Base-by-base conservation (phyloP, 2,888 invertebrate genomes). In the Sesia bembeciformis region DNA sequence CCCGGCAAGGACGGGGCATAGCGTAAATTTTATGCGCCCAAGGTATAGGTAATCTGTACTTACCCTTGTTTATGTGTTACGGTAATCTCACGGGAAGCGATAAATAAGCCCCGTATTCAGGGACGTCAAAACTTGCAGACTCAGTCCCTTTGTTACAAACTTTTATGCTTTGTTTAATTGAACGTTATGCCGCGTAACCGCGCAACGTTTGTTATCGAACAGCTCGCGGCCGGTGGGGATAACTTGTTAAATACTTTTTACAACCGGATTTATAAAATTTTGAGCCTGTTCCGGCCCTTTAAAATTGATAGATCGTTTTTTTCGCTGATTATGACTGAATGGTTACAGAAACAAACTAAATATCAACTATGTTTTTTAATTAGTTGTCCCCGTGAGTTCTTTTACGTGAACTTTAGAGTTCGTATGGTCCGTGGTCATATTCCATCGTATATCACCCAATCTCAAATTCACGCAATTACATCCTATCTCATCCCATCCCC, bases 111-210 rank as follows among this genome's bases (percentile, higher is more conserved):
- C 60, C 58, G 67, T 67, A 66, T 67, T 67, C 65, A 61, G 61
- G 52, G 60, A 65, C 62, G 71, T 73, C 69, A 70, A 61, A 74
- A 74, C 68, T 73, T 73, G 65, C 65, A 65, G 61, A 64, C 59
- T 62, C 67, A 61, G 62, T 68, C 67, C 64, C 69, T 75, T 76
- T 74, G 76, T 76, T 69, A 63, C 57, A 58, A 72, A 74, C 69
- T 75, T 76, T 74, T 74, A 71, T 63, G 70, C 65, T 68, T 67
- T 72, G 70, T 71, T 66, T 74, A 76, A 76, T 74, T 76, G 71
- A 70, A 66, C 60, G 57, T 59, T 62, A 61, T 49, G 43, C 40
- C 40, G 49, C 53, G 3, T 49, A 46, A 46, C 46, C 46, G 46
- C 46, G 46, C 46, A 8, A 46, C 52, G n/a, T 49, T 53, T 53